Percentiles rank a stretch among this genome's conserved stretches.
These are phyloP conservation scores for Dicycla oo DNA, from an alignment of 2,888 invertebrate genomes.

Conservation along the genomic window DNA sequence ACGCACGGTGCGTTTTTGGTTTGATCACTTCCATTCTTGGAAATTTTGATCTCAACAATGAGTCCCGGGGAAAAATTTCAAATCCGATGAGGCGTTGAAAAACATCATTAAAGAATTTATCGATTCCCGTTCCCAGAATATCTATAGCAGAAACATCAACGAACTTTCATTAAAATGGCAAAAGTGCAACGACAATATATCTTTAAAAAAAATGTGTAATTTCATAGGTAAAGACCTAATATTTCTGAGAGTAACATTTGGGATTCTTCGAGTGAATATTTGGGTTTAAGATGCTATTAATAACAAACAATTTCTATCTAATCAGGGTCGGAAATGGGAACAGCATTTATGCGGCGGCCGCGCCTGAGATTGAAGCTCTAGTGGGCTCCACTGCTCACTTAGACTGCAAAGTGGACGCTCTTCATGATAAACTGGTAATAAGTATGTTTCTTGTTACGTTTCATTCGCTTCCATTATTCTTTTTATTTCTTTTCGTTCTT, in stretches of 20 bases:
- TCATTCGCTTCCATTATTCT: constrained; percentile 43
- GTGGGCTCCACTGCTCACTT: constrained; percentile 87
- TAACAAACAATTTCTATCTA: constrained; percentile 43
- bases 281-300: constrained; percentile 31
- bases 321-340: constrained; percentile 80
- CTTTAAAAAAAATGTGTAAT: no score
- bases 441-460: constrained; percentile 70
- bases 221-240: constrained; percentile 51
- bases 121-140: no score
- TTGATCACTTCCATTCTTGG: no score
- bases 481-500: constrained; percentile 21
- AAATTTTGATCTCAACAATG: no score
- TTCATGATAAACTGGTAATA: constrained; percentile 89
- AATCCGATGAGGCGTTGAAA: no score
- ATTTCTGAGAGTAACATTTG: constrained; percentile 43
- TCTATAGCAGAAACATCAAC: no score
- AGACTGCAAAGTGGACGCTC: constrained; percentile 88
- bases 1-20: no score
- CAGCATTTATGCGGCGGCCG: constrained; percentile 86
- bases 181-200: no score
- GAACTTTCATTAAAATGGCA: no score
- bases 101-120: no score
- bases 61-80: no score
- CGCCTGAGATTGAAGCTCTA: constrained; percentile 85
- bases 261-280: constrained; percentile 28